Conservation (phyloP, 2,888 invertebrate species). For the Siphlonurus alternatus region DNA sequence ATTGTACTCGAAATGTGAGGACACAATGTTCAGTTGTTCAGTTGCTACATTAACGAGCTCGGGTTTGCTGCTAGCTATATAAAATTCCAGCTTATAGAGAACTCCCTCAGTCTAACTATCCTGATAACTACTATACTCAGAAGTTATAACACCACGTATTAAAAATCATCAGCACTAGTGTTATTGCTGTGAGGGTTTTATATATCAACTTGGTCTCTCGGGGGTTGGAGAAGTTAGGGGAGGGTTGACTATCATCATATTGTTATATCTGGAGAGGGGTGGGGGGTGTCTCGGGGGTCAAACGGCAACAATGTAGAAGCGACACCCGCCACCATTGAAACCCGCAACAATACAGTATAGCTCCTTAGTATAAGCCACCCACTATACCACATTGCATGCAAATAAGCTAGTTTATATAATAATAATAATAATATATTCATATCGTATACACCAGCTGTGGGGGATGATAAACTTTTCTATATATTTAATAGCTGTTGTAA, state of each 20-base stretch:
- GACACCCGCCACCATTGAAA: background rate
- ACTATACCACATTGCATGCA: background rate
- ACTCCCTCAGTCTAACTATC: too few relatives aligned
- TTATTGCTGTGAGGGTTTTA: background rate
- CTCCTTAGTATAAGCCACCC: background rate
- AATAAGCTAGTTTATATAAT: background rate
- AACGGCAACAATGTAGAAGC: background rate
- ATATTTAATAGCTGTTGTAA: too few relatives aligned
- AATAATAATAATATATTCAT: background rate
- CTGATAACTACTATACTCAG: too few relatives aligned
- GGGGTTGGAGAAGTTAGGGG: background rate
- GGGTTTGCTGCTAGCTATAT: too few relatives aligned
- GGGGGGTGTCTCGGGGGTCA: background rate
- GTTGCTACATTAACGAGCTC: too few relatives aligned
- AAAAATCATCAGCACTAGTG: too few relatives aligned
- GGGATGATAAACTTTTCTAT: too few relatives aligned
- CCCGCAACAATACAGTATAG: background rate
- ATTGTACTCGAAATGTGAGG: too few relatives aligned
- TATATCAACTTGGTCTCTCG: background rate
- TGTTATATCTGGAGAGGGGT: background rate
- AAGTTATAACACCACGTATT: too few relatives aligned
- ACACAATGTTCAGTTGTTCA: too few relatives aligned
- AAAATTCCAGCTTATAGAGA: too few relatives aligned
- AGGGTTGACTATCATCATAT: background rate
- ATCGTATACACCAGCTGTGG: background rate